phyloP scores from a whole-genome alignment of 2,797 vertebrate genomes.

The Onychomys torridus region DNA sequence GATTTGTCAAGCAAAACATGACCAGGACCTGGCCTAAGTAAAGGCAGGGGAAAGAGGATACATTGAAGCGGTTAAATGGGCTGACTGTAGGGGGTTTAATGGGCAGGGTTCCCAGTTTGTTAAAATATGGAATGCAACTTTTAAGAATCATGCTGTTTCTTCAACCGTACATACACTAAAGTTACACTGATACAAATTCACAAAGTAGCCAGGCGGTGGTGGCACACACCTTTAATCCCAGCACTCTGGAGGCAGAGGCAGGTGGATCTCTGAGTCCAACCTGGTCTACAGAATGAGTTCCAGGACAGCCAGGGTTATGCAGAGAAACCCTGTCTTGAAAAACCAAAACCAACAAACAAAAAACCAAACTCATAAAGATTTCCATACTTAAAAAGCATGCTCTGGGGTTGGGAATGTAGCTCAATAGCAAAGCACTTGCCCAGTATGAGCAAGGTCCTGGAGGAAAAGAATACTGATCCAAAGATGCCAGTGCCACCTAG shows the following conservation, averaged over 20 bases:
- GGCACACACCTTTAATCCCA: not conserved
- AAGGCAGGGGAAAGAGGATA: not conserved
- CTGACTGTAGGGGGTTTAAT: not conserved
- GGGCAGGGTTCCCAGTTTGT: not conserved
- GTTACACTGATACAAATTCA: not conserved
- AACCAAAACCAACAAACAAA: not conserved
- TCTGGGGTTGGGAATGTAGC: not conserved
- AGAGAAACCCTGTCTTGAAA: not conserved
- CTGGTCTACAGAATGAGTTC: not conserved
- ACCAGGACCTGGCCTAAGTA: not conserved
- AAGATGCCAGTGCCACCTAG: not conserved
- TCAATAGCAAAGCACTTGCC: not conserved
- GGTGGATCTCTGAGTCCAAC: not conserved
- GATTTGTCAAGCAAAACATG: slow-evolving; percentile 22
- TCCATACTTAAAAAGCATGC: not conserved
- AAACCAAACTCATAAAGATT: not conserved
- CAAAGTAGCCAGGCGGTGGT: not conserved
- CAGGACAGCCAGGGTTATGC: not conserved
- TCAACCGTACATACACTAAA: not conserved
- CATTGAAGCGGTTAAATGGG: not conserved
- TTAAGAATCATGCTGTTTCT: not conserved
- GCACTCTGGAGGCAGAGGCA: not conserved
- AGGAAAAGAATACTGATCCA: not conserved
- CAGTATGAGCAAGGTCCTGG: not conserved
- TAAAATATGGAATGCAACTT: not conserved